Conservation (phyloP, 2,797 vertebrate genomes). For the Megalops cyprinoides region DNA sequence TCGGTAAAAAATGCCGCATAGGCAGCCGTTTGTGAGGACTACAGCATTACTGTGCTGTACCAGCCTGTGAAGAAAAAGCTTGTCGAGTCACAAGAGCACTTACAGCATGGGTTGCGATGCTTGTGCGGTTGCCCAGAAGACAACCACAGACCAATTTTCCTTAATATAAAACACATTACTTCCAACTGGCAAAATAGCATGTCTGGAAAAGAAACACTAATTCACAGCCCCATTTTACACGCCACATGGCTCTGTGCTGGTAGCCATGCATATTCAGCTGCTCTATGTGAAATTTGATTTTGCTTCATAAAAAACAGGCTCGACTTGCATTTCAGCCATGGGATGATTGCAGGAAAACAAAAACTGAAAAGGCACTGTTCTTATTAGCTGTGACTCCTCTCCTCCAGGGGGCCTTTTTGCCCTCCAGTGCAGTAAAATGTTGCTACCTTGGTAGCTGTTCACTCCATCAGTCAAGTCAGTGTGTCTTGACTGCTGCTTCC, state of each 20-base stretch:
- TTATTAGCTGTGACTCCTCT: background rate
- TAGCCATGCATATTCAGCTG: background rate
- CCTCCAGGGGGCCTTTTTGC: background rate
- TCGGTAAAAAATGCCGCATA: slow-evolving; percentile 36
- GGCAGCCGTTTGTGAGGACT: slow-evolving; percentile 17
- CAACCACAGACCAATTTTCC: slow-evolving; percentile 42
- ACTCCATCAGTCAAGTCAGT: too few relatives aligned
- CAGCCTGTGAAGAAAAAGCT: slow-evolving; percentile 35
- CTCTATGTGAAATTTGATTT: background rate
- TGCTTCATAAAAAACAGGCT: background rate
- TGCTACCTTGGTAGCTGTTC: background rate
- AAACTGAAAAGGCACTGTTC: background rate
- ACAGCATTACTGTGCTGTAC: slow-evolving; percentile 33
- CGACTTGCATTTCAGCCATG: background rate
- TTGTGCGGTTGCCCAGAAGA: slow-evolving; percentile 18
- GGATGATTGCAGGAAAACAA: background rate
- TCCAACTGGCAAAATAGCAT: background rate
- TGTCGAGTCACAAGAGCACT: slow-evolving; percentile 41
- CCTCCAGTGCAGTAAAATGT: background rate
- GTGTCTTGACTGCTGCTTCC: background rate
- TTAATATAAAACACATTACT: slow-evolving; percentile 36
- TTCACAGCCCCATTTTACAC: background rate
- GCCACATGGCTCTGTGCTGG: background rate
- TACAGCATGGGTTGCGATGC: slow-evolving; percentile 28
- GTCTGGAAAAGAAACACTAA: background rate